phyloP scores from a whole-genome alignment of 2,797 vertebrate genomes.

The Gallinago nigripennis region DNA sequence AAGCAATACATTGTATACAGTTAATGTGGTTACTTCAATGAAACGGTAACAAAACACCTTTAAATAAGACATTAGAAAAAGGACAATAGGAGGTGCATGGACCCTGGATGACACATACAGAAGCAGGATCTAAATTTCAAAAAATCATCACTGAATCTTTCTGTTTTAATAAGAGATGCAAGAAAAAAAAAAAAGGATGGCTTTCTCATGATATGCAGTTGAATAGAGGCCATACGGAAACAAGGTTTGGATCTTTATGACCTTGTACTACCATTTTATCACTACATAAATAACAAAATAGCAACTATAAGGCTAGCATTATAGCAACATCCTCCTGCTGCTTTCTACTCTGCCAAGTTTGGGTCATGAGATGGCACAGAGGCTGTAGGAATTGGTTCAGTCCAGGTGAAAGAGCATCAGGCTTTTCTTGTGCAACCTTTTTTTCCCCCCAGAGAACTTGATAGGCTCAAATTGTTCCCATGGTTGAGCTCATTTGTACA shows the following conservation, averaged over 20 bases:
- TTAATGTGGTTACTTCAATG: not conserved
- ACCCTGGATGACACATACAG: not conserved
- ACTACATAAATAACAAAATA: not conserved
- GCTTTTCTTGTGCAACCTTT: not conserved
- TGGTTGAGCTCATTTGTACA: not conserved
- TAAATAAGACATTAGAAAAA: not conserved
- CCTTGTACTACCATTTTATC: not conserved
- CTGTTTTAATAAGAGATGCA: not conserved
- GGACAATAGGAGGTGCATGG: not conserved
- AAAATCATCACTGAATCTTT: not conserved
- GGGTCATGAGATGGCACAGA: fast-evolving
- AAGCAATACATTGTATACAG: not conserved
- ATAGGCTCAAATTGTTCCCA: not conserved
- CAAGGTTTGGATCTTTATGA: not conserved
- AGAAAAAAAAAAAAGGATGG: not conserved
- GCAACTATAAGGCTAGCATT: not conserved
- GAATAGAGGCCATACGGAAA: not conserved
- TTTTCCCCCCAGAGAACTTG: fast-evolving
- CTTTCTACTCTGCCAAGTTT: not conserved
- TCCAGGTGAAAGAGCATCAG: not conserved
- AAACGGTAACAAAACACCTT: not conserved
- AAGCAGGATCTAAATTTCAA: not conserved
- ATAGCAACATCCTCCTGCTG: not conserved
- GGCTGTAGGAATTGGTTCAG: not conserved
- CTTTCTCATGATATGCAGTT: not conserved